These are phyloP conservation scores for Glandiceps talaboti DNA, from an alignment of 53 echinoderm and acorn worm genomes.

Conservation along the genomic window DNA sequence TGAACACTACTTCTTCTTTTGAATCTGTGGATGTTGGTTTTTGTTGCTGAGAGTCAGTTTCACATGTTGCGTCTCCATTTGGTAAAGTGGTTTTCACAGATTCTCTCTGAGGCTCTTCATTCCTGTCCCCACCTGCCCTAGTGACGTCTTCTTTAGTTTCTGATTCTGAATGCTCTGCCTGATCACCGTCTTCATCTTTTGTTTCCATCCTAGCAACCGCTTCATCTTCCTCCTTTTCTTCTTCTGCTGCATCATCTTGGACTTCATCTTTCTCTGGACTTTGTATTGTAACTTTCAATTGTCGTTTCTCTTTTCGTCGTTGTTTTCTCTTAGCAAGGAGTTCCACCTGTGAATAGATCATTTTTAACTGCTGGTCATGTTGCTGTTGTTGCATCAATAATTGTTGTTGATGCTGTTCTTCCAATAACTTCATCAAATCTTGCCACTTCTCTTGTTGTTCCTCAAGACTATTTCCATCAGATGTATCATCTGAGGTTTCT, in stretches of 20 bases:
- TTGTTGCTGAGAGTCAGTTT: too few species aligned
- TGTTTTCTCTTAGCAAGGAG: conserved; percentile 11
- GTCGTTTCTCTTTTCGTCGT: conserved; percentile 9
- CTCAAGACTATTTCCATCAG: not conserved
- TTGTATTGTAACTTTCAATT: conserved; percentile 1
- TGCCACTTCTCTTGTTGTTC: not conserved
- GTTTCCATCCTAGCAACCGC: not conserved
- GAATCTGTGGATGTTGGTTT: too few species aligned
- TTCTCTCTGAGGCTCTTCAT: too few species aligned
- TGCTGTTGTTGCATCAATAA: conserved; percentile 45
- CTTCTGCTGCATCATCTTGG: conserved; percentile 2
- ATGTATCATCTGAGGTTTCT: not conserved
- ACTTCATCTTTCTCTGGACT: not conserved
- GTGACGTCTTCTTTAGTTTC: too few species aligned
- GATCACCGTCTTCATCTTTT: not conserved
- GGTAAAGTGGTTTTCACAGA: too few species aligned
- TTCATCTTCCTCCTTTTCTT: not conserved
- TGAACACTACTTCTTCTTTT: too few species aligned
- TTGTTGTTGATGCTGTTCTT: conserved; percentile 57
- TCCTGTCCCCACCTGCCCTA: too few species aligned
- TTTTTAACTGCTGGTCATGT: conserved; percentile 49
- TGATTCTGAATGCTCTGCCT: not conserved
- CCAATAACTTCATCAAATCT: conserved; percentile 3
- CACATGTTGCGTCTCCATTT: too few species aligned
- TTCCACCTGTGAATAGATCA: conserved; percentile 36